Evolutionary conservation across 2,113 vertebrate species (phyloP).

Genomic region (Aldabrachelys gigantea): DNA sequence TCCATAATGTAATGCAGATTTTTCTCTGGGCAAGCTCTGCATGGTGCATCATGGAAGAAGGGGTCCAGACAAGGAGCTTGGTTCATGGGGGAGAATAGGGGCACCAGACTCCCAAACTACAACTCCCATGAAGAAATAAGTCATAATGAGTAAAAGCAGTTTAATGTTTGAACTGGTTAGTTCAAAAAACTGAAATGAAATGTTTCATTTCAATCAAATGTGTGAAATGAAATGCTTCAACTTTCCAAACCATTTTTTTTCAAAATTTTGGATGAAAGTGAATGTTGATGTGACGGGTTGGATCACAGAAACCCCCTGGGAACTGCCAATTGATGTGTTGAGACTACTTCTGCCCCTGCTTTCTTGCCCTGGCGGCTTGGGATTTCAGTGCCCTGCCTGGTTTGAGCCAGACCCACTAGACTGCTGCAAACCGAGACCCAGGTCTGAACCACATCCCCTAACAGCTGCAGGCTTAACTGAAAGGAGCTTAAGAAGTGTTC

Average conservation of each 20-base stretch:
- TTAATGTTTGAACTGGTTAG: neutral
- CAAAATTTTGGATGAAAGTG: neutral
- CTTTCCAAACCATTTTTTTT: neutral
- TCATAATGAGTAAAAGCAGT: neutral
- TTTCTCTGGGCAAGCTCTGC: neutral
- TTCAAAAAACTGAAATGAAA: neutral
- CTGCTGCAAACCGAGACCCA: too few relatives aligned
- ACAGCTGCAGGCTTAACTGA: too few relatives aligned
- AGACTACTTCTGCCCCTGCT: too few relatives aligned
- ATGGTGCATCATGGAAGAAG: neutral
- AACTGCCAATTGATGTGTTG: too few relatives aligned
- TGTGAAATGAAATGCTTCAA: neutral
- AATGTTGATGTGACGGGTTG: neutral
- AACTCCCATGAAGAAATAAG: neutral
- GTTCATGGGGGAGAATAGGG: neutral
- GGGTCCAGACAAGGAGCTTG: neutral
- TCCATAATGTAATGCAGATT: neutral
- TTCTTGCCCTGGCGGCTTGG: too few relatives aligned
- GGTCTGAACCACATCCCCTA: too few relatives aligned
- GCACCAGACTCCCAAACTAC: neutral
- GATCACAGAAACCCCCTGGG: too few relatives aligned
- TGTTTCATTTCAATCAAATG: neutral
- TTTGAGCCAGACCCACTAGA: too few relatives aligned
- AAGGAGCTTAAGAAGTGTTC: too few relatives aligned
- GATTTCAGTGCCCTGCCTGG: too few relatives aligned